Base-by-base conservation (phyloP, 2,888 invertebrate species). In the Ernsta delagoae region DNA sequence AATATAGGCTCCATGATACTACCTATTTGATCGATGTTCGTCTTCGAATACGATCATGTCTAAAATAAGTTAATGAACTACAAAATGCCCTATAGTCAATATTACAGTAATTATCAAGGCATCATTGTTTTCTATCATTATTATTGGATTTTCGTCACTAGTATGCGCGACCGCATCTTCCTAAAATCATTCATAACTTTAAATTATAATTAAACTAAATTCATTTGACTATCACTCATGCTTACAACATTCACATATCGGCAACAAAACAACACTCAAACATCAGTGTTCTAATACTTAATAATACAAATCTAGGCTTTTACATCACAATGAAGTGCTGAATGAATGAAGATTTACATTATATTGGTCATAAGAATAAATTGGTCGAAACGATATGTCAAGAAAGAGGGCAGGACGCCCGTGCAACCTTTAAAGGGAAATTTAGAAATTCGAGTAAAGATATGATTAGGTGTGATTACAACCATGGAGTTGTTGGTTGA, bases 121-220 rank as follows among this genome's bases (percentile, higher is more conserved):
- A 91, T 90, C 88, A 84, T 84, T 76, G 79, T 82, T 85, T 84
- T 86, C 84, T 87, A 88, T 84, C 88, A 86, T 92, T 88, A 90
- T 92, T 93, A 92, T 93, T 92, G 92, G 92, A 92, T 92, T 90
- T 89, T 92, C 92, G 92, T 92, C 84, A 91, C 90, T 93, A 93
- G 83, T 90, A 89, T 93, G 93, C 93, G 92, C 93, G 92, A 92
- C 92, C 92, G 93, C 93, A 93, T 90, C 80, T 90, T 92, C 89
- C 86, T 93, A 93, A 89, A 73, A 83, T 87, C 92, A 91, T 91
- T 90, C 89, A 90, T 89, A 88, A 78, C 86, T 83, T 90, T 92
- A 92, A 92, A 89, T 88, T 88, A 86, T 83, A 86, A 89, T 89
- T 89, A 89, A 88, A 88, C 92, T 92, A 92, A 90, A 88, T 87